A percentile compares a stretch with the other conserved stretches of the same genome.
These are phyloP conservation scores for Centruroides vittatus DNA, from an alignment of 1,140 invertebrate species.

Conservation along the genomic window DNA sequence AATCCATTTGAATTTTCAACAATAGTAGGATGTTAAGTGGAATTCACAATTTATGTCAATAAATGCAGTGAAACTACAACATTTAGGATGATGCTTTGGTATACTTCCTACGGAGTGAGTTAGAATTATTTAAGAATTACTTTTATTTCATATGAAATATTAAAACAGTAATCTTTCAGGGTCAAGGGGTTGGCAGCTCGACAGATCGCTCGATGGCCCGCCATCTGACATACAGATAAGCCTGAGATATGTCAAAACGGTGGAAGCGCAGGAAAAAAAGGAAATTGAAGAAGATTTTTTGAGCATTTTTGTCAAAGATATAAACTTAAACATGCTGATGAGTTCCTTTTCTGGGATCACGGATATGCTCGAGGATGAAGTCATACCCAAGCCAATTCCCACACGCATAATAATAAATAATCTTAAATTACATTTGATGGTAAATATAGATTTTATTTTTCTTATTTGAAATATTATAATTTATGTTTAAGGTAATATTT, in stretches of 20 bases:
- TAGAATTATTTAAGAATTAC: too few relatives aligned
- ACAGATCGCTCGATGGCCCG: not conserved
- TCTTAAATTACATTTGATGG: slow-evolving; percentile 11
- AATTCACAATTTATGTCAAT: too few relatives aligned
- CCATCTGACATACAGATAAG: too few relatives aligned
- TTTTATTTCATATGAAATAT: too few relatives aligned
- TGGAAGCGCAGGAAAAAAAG: too few relatives aligned
- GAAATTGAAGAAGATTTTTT: slow-evolving; percentile 4
- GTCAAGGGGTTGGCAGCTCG: slow-evolving; percentile 10
- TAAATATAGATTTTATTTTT: not conserved
- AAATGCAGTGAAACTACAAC: too few relatives aligned
- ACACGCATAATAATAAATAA: slow-evolving; percentile 12
- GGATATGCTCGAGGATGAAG: slow-evolving; percentile 14
- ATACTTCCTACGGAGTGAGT: too few relatives aligned
- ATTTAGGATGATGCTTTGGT: too few relatives aligned
- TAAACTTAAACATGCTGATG: slow-evolving; percentile 10
- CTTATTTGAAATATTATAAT: not conserved
- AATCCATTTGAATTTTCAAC: too few relatives aligned
- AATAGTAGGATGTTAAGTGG: too few relatives aligned
- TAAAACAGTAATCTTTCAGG: not conserved
- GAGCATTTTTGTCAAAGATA: slow-evolving; percentile 8
- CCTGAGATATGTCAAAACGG: too few relatives aligned
- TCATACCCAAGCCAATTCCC: slow-evolving; percentile 8
- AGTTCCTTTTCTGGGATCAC: slow-evolving; percentile 10
- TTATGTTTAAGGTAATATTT: not conserved